A percentile compares a stretch with the other conserved stretches of the same genome.
Evolutionary conservation across 1,140 invertebrate species (phyloP).

Genomic region (Megathymus violae): DNA sequence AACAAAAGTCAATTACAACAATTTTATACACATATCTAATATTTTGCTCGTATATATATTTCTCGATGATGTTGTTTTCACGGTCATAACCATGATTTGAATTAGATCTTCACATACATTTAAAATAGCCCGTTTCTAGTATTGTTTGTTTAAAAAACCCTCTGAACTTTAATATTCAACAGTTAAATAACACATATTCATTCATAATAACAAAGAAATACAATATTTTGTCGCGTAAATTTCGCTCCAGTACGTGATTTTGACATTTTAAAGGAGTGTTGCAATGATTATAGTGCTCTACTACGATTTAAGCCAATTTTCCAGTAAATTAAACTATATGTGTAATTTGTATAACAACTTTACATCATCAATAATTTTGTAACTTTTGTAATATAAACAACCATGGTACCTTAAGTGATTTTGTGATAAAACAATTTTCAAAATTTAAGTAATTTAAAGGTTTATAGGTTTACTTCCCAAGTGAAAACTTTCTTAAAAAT

Average conservation of each 20-base stretch:
- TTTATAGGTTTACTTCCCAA: no score
- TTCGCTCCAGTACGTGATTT: slow-evolving; percentile 70
- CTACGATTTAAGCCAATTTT: neutral
- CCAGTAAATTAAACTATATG: no score
- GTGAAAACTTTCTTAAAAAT: no score
- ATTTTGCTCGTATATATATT: slow-evolving; percentile 15
- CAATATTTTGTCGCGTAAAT: slow-evolving; percentile 53
- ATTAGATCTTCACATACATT: neutral
- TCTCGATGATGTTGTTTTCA: slow-evolving; percentile 21
- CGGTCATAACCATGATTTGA: slow-evolving; percentile 18
- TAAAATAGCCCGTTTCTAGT: slow-evolving; percentile 7
- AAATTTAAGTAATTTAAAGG: no score
- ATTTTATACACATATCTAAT: slow-evolving; percentile 36
- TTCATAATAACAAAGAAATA: slow-evolving; percentile 65
- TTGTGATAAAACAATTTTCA: no score
- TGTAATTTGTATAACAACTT: no score
- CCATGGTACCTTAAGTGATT: no score
- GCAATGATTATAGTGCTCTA: slow-evolving; percentile 29
- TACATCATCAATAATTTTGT: no score
- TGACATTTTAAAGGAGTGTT: slow-evolving; percentile 60
- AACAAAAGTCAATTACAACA: slow-evolving; percentile 46
- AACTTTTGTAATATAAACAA: no score
- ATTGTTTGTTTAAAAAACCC: slow-evolving; percentile 10
- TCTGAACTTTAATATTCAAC: slow-evolving; percentile 17
- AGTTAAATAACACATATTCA: slow-evolving; percentile 52